phyloP scores from a whole-genome alignment of 1,140 invertebrate species.

The Drosophila quadrilineata region DNA sequence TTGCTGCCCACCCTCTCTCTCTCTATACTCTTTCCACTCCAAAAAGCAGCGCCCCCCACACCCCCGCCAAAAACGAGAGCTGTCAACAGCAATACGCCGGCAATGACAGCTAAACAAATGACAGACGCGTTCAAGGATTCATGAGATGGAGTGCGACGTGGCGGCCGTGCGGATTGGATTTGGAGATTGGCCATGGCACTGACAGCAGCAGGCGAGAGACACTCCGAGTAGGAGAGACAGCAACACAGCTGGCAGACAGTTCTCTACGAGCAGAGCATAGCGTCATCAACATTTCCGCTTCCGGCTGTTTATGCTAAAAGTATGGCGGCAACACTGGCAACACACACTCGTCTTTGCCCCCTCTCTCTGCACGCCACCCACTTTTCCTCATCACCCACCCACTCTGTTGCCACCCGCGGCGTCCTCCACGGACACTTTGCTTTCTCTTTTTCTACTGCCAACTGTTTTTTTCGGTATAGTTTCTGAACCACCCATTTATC shows the following conservation, averaged over 20 bases:
- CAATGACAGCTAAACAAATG: slow-evolving; percentile 79
- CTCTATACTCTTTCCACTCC: not conserved
- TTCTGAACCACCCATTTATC: slow-evolving; percentile 50
- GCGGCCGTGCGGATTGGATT: slow-evolving; percentile 8
- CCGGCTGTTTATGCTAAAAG: slow-evolving; percentile 79
- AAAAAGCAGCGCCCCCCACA: not conserved
- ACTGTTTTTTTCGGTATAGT: not conserved
- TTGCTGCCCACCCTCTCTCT: not conserved
- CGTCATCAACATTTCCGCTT: slow-evolving; percentile 79
- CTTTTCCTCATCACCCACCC: not conserved
- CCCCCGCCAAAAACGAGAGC: slow-evolving; percentile 39
- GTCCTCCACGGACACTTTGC: slow-evolving; percentile 66
- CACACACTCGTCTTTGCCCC: not conserved
- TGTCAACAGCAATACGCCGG: slow-evolving; percentile 69
- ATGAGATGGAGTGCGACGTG: not conserved
- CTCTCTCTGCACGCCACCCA: not conserved
- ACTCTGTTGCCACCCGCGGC: slow-evolving; percentile 5
- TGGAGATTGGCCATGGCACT: slow-evolving; percentile 30
- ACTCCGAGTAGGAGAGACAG: not conserved
- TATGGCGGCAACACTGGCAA: slow-evolving; percentile 56
- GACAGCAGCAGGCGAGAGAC: slow-evolving; percentile 22
- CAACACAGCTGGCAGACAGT: not conserved
- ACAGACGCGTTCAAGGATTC: slow-evolving; percentile 51
- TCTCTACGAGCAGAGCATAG: slow-evolving; percentile 26
- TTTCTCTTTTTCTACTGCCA: slow-evolving; percentile 30